phyloP scores from a whole-genome alignment of 2,113 vertebrate genomes.

The Cephalopterus ornatus region DNA sequence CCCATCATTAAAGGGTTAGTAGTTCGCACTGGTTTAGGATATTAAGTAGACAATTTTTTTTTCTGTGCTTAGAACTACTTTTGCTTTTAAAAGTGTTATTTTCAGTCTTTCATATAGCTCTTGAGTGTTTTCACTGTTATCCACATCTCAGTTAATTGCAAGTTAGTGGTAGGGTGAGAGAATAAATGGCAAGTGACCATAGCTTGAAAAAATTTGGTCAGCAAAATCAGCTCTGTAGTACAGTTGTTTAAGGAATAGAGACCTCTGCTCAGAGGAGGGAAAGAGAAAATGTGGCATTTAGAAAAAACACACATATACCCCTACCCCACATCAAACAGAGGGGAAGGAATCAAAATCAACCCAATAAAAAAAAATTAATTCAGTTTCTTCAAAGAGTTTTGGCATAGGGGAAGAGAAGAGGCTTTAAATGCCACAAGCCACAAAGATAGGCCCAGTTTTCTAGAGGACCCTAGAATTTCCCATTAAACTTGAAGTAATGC shows the following conservation, averaged over 20 bases:
- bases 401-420: neutral
- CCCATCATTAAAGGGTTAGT: neutral
- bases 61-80: neutral
- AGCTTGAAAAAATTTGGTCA: neutral
- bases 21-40: neutral
- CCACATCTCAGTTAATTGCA: neutral
- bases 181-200: neutral
- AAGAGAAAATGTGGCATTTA: neutral
- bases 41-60: neutral
- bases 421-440: neutral
- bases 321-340: rapidly evolving
- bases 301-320: rapidly evolving
- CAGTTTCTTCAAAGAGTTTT: neutral
- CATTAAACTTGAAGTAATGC: neutral
- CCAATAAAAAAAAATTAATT: neutral
- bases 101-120: neutral
- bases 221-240: neutral
- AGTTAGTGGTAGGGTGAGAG: neutral
- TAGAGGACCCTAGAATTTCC: neutral
- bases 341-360: neutral
- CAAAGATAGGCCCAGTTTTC: neutral
- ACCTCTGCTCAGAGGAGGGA: neutral
- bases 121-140: neutral
- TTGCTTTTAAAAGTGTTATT: neutral
- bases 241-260: neutral